Evolutionary conservation across 2,888 invertebrate species (phyloP), one percentile per base, ranked within the genome.

Genomic region (Parascotia fuliginaria): DNA sequence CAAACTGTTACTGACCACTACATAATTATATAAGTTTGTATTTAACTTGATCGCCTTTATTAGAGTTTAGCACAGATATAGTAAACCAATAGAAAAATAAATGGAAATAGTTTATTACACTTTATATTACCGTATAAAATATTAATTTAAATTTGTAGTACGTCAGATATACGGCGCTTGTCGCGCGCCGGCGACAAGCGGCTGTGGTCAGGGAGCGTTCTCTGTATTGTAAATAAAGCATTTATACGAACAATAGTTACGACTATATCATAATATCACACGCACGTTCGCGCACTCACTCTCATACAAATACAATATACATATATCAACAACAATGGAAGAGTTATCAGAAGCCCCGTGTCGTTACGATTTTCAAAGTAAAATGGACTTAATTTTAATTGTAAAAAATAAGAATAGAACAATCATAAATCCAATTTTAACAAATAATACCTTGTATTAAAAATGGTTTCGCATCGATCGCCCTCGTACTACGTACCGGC

Each of bases 261-360:
- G 51, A 65, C 59, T 61, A 64, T 58, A 65, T 38, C 48, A 55
- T 65, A 63, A 70, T 75, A 75, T 76, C 81, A 77, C 73, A 70
- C 77, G 71, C 73, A 70, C 81, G 70, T 64, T 61, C 75, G 67
- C 75, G 65, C 79, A 78, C 70, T 65, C 79, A 65, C 65, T 51
- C 66, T 50, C 77, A 64, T 65, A 75, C 73, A 67, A 57, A 65
- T 73, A 73, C 65, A 68, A 70, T 69, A 61, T 69, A 58, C 68
- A 73, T 73, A 75, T 75, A 75, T 78, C 74, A 81, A 81, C 78
- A 88, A 87, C 80, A 87, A 85, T 89, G 89, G 89, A 90, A 90
- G 89, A 87, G 70, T 81, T 77, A 64, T 83, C 72, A 85, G 88
- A 88, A 89, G 85, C 83, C 81, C 86, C 77, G 73, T 73, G 76